phyloP scores from a whole-genome alignment of 1,140 invertebrate genomes.

The Rhyzopertha dominica region DNA sequence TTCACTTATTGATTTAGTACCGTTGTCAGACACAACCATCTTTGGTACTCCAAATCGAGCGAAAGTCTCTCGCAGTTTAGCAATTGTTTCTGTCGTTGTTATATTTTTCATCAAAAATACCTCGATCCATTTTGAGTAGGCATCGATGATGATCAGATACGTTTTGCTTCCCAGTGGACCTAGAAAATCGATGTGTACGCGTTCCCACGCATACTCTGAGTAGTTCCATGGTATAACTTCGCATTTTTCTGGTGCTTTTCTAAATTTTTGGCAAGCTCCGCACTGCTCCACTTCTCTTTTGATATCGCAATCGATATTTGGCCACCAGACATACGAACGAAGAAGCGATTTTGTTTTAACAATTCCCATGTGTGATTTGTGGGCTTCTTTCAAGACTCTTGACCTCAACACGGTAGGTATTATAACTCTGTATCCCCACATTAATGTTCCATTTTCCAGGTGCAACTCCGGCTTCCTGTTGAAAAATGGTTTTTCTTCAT shows the following conservation, averaged over 20 bases:
- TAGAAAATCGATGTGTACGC: constrained; percentile 14
- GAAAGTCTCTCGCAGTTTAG: too few species aligned
- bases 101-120: constrained; percentile 10
- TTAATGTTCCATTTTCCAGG: too few species aligned
- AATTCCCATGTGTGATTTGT: constrained; percentile 13
- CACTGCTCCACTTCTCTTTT: constrained; percentile 5
- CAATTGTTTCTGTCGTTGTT: constrained; percentile 1
- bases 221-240: constrained; percentile 7
- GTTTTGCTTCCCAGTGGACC: constrained; percentile 9
- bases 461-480: too few species aligned
- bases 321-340: constrained; percentile 12
- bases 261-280: constrained; percentile 8
- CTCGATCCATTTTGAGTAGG: constrained; percentile 13
- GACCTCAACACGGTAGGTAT: constrained; percentile 11
- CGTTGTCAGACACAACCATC: too few species aligned
- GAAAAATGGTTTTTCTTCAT: too few species aligned
- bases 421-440: constrained; percentile 5
- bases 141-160: constrained; percentile 13
- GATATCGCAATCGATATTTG: constrained; percentile 13
- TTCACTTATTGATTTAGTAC: too few species aligned
- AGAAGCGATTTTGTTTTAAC: constrained; percentile 14
- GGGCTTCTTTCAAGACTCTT: constrained; percentile 4
- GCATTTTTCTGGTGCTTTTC: constrained; percentile 8
- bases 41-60: too few species aligned
- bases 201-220: constrained; percentile 3